A percentile compares a stretch with the other conserved stretches of the same genome.
Conservation (phyloP, 2,113 vertebrate genomes). For the Ivindomyrus marchei region DNA sequence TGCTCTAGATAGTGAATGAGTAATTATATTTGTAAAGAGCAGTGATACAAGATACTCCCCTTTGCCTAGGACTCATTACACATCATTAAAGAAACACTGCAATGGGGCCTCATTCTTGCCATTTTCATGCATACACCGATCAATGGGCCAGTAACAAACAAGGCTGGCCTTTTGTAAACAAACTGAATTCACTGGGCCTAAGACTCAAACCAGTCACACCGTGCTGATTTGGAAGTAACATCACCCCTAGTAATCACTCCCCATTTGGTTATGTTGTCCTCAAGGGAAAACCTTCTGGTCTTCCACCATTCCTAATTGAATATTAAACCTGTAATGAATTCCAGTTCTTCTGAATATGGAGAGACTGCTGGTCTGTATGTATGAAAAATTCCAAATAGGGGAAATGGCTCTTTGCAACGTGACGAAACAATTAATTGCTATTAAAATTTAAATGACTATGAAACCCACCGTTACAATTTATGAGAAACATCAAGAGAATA, state of each 20-base stretch:
- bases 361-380: slow-evolving; percentile 40
- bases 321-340: slow-evolving; percentile 57
- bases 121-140: slow-evolving; percentile 28
- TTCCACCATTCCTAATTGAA: slow-evolving; percentile 54
- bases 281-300: slow-evolving; percentile 28
- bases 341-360: slow-evolving; percentile 53
- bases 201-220: neutral
- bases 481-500: slow-evolving; percentile 33
- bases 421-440: slow-evolving; percentile 60
- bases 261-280: slow-evolving; percentile 27
- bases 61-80: slow-evolving; percentile 64
- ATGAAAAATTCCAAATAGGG: slow-evolving; percentile 55
- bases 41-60: slow-evolving; percentile 68
- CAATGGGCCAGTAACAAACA: slow-evolving; percentile 44
- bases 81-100: slow-evolving; percentile 57
- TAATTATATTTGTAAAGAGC: slow-evolving; percentile 74
- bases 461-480: slow-evolving; percentile 27
- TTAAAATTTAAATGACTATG: slow-evolving; percentile 38
- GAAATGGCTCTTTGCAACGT: slow-evolving; percentile 51
- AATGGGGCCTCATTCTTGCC: slow-evolving; percentile 20
- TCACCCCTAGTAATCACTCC: slow-evolving; percentile 1
- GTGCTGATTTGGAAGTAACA: neutral
- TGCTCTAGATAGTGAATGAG: slow-evolving; percentile 64
- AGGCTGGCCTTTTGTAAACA: slow-evolving; percentile 43
- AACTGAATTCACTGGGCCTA: slow-evolving; percentile 12